Evolutionary conservation across 2,797 vertebrate species (phyloP).

Genomic region (Notolabrus celidotus): DNA sequence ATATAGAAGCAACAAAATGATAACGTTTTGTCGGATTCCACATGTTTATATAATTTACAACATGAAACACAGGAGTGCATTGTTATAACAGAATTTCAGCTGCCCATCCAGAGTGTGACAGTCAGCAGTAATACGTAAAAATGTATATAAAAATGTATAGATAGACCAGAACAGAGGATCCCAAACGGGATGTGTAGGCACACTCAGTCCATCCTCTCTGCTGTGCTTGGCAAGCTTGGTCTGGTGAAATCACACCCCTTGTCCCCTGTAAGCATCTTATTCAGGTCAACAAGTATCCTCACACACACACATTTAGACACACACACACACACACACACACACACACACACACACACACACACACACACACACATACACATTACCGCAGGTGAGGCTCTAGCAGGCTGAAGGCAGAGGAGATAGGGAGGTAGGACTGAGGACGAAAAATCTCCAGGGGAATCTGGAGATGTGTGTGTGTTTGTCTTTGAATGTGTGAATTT

Average conservation of each 20-base stretch:
- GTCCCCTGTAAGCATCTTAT: slow-evolving; percentile 71
- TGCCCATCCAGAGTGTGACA: too few relatives aligned
- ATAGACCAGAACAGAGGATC: slow-evolving; percentile 10
- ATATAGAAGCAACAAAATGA: too few relatives aligned
- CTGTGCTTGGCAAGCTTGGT: slow-evolving; percentile 38
- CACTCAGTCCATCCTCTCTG: slow-evolving; percentile 25
- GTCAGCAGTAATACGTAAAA: not conserved
- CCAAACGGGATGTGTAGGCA: slow-evolving; percentile 4
- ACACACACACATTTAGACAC: slow-evolving; percentile 28
- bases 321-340: slow-evolving; percentile 4
- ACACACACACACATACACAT: slow-evolving; percentile 17
- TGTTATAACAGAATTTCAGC: too few relatives aligned
- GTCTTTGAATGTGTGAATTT: slow-evolving; percentile 6
- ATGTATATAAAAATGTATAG: not conserved
- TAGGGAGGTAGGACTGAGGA: slow-evolving; percentile 57
- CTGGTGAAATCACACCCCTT: slow-evolving; percentile 38
- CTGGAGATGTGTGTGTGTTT: slow-evolving; percentile 15
- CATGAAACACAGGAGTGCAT: too few relatives aligned
- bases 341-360: slow-evolving; percentile 31
- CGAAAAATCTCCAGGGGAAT: slow-evolving; percentile 68
- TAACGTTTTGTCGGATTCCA: too few relatives aligned
- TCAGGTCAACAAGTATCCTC: slow-evolving; percentile 79
- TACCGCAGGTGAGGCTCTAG: slow-evolving; percentile 34
- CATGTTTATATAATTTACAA: too few relatives aligned
- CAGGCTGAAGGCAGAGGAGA: slow-evolving; percentile 51